phyloP scores from a whole-genome alignment of 2,888 invertebrate genomes.

The Lamellibrachia columna region DNA sequence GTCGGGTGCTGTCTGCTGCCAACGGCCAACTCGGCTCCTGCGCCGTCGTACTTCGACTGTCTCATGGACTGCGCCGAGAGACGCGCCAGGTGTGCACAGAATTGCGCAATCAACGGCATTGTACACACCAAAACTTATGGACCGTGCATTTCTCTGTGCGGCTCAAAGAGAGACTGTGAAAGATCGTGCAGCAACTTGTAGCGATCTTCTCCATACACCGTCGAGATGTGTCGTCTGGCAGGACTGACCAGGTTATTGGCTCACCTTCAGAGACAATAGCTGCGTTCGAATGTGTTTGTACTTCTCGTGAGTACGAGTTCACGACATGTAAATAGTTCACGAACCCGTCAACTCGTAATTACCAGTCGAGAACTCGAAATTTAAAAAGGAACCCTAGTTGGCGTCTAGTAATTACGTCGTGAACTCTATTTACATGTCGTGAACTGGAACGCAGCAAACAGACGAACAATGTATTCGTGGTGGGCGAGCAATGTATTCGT shows the following conservation, averaged over 20 bases:
- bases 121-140: background rate
- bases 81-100: background rate
- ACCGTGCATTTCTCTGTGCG: background rate
- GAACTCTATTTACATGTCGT: too few relatives aligned
- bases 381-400: too few relatives aligned
- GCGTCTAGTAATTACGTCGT: too few relatives aligned
- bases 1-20: background rate
- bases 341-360: too few relatives aligned
- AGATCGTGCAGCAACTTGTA: background rate
- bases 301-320: background rate
- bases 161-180: background rate
- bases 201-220: background rate
- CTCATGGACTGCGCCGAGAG: background rate
- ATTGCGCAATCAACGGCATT: background rate
- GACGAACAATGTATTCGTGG: background rate
- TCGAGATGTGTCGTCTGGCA: background rate
- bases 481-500: background rate
- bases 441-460: too few relatives aligned
- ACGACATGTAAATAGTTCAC: too few relatives aligned
- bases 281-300: background rate
- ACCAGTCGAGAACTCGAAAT: too few relatives aligned
- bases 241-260: background rate
- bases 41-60: background rate
- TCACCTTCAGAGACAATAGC: background rate
- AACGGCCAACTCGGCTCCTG: background rate